Conservation (phyloP, 2,888 invertebrate species). For the Pardosa pseudoannulata region DNA sequence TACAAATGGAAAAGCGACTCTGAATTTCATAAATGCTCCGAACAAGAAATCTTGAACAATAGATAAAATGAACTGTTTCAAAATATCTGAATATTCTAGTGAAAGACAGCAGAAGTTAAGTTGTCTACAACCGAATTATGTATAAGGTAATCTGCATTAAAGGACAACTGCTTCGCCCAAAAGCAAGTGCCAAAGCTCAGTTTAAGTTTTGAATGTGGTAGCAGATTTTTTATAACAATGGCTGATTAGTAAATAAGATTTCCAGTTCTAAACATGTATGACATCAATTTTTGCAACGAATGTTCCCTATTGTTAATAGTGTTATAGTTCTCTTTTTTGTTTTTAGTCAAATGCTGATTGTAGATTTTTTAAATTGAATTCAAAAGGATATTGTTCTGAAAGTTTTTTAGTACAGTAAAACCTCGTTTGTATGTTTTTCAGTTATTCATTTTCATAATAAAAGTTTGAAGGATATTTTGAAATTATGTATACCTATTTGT, state of each 20-base stretch:
- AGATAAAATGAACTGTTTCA: constrained; percentile 12
- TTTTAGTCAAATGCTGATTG: too few relatives aligned
- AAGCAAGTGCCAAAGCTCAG: constrained; percentile 70
- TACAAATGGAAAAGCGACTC: constrained; percentile 17
- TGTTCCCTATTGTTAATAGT: not conserved
- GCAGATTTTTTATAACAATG: not conserved
- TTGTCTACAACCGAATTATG: constrained; percentile 62
- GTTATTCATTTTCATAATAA: too few relatives aligned
- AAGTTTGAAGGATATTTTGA: too few relatives aligned
- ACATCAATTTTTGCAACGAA: constrained; percentile 1
- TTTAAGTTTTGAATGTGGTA: constrained; percentile 10
- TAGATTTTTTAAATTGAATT: too few relatives aligned
- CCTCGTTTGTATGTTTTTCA: too few relatives aligned
- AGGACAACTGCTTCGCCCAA: constrained; percentile 58
- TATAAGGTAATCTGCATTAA: constrained; percentile 36
- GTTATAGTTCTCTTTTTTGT: not conserved
- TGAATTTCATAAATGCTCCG: constrained; percentile 23
- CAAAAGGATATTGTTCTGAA: too few relatives aligned
- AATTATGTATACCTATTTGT: too few relatives aligned
- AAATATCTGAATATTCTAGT: constrained; percentile 46
- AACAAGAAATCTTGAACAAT: constrained; percentile 26
- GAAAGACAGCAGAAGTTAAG: constrained; percentile 51
- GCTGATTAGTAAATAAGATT: not conserved
- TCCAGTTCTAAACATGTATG: not conserved
- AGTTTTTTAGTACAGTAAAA: too few relatives aligned